Base-by-base conservation (phyloP, 2,888 invertebrate genomes). In the Noctua fimbriata region DNA sequence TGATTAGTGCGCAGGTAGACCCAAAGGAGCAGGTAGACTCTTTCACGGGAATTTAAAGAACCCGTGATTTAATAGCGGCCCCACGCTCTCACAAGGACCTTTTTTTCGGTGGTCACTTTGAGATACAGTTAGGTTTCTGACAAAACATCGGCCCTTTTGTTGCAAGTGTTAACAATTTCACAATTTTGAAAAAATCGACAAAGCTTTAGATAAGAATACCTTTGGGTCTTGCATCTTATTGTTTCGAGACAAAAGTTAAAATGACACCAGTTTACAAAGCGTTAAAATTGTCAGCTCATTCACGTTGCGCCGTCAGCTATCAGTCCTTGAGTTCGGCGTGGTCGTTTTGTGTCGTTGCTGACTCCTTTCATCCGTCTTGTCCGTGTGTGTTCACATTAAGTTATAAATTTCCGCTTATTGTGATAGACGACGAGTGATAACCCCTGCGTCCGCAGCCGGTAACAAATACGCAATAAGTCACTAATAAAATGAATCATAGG, bases 1-100 rank as follows among this genome's bases (percentile, higher is more conserved):
- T 94, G 95, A 95, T 96, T 94, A 93, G 92, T 89, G 86, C 78
- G 92, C 95, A 96, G 95, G 96, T 95, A 96, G 91, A 89, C 83
- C 89, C 84, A 85, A 78, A 80, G 72, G 83, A 86, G 92, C 95
- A 95, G 96, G 95, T 95, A 96, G 93, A 84, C 90, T 87, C 93
- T 93, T 94, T 94, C 94, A 92, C 93, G 93, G 93, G 93, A 94
- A 94, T 93, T 93, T 90, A 90, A 92, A 87, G 84, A 82, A 81
- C 77, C 87, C 83, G 84, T 76, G 81, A 85, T 75, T 88, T 88
- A 88, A 88, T 87, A 88, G 83, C 79, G 72, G 83, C 89, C 90
- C 90, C 82, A 80, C 88, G 83, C 86, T 83, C 82, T 83, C 82
- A 86, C 81, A 87, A 88, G 78, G 81, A 82, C 87, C 90, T 91